A percentile compares a stretch with the other conserved stretches of the same genome.
These are phyloP conservation scores for Drosophila testacea DNA, from an alignment of 2,888 invertebrate species.

Conservation along the genomic window DNA sequence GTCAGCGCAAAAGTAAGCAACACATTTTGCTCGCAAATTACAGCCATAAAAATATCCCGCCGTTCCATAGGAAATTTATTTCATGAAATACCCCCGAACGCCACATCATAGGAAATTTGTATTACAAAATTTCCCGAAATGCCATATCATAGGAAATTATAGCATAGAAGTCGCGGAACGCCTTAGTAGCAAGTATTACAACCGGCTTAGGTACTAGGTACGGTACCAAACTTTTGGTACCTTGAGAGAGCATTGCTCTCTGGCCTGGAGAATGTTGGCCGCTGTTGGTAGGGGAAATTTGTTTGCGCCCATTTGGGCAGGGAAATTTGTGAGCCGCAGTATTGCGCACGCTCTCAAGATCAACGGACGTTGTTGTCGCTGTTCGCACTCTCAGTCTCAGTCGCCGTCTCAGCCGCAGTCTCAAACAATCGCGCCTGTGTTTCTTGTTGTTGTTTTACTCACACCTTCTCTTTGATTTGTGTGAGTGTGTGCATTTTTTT, in stretches of 20 bases:
- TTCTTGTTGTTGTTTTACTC: constrained; percentile 10
- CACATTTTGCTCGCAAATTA: background rate
- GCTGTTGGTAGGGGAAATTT: constrained; percentile 61
- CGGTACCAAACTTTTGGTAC: constrained; percentile 6
- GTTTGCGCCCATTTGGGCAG: constrained; percentile 20
- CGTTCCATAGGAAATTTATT: too few relatives aligned
- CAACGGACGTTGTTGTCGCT: constrained; percentile 71
- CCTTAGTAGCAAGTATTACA: too few relatives aligned
- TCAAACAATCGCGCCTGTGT: constrained; percentile 35
- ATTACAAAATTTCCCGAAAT: too few relatives aligned
- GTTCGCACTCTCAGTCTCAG: constrained; percentile 29
- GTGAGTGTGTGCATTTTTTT: constrained; percentile 25
- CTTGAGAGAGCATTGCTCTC: background rate
- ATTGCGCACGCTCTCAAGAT: constrained; percentile 73
- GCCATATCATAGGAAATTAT: too few relatives aligned
- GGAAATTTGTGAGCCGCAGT: constrained; percentile 65
- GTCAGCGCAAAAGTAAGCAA: constrained; percentile 38
- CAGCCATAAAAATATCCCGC: constrained; percentile 1
- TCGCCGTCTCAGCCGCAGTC: constrained; percentile 33
- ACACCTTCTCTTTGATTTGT: constrained; percentile 28
- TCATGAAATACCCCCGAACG: too few relatives aligned
- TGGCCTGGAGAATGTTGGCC: background rate
- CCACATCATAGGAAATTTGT: too few relatives aligned
- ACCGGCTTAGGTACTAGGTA: background rate
- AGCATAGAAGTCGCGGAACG: too few relatives aligned